Evolutionary conservation across 2,113 vertebrate genomes (phyloP), one percentile per base, ranked within the genome.

Genomic region (Prunella himalayana): DNA sequence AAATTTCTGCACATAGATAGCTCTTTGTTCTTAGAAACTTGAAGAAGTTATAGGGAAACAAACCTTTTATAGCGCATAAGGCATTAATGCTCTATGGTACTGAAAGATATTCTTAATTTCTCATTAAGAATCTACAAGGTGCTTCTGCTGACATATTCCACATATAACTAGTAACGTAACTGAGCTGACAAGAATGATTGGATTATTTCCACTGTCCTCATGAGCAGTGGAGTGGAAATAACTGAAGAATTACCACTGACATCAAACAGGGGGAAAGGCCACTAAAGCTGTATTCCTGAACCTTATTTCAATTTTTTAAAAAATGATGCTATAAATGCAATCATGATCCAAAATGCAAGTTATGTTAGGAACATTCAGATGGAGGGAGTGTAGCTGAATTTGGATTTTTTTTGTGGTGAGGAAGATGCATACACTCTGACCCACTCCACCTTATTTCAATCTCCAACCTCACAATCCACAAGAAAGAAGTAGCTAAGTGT

Each of bases 41-140:
- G 27, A 83, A 21, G 12, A 63, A 16, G 19, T 47, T 61, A 71
- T n/a, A 42, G 8, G 57, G 37, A 78, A 85, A 39, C 9, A 41
- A 72, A 25, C 13, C 28, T 77, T 17, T 65, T 24, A 47, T 3
- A 63, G 7, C 35, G 10, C 18, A 7, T 25, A 49, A 56, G 10
- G 13, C 16, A 60, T 51, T 86, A 42, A 47, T 0, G 0, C 15
- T 42, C 19, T 65, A 37, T 16, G 20, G 21, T 39, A 57, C 1
- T 4, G 25, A 60, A 0, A 33, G 13, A 27, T 68, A 73, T 27
- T 61, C 47, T 31, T 24, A n/a, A 69, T 49, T 90, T 71, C 53
- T 79, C 28, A n/a, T 28, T 20, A 79, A 68, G 56, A 75, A 59
- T 30, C 20, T 56, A 45, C 11, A 61, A 78, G 5, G 7, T 84